Evolutionary conservation across 2,113 vertebrate genomes (phyloP), one percentile per base, ranked within the genome.

Genomic region (Falco punctatus): DNA sequence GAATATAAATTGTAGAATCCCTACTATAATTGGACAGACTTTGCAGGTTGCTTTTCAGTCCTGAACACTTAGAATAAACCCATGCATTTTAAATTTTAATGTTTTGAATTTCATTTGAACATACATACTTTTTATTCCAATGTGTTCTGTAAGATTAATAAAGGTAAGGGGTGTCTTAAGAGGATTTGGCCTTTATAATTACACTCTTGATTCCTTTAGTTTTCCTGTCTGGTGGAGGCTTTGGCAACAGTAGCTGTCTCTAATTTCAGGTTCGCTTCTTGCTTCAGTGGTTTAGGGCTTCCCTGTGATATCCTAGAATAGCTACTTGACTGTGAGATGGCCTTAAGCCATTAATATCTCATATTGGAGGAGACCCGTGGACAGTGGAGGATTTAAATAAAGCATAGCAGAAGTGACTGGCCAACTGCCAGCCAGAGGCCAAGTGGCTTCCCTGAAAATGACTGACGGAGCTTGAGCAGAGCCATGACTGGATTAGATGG

Each of bases 361-460:
- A 33, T 71, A 79, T 49, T 94, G 83, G 88, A 91, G 83, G 92
- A 89, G 94, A 84, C 92, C 70, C 3, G 3, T 90, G 81, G 81
- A 72, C 81, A 95, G 92, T 57, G 75, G 28, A 84, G 92, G 92
- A 62, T 94, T 96, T 95, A 96, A 95, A 94, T 94, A 90, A 92
- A 94, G 92, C 81, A 35, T 57, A 75, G 86, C 88, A 91, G 88
- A 86, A 92, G 81, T 79, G 52, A 62, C 70, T 92, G 94, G 94
- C 92, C 67, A 40, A 11, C 33, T 91, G 96, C 94, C 95, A 95
- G 86, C 77, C 66, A 79, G 52, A 74, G 88, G 66, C 67, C 92
- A 89, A 96, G 86, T 88, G 81, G 81, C 82, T 96, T 97, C 96
- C 86, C 96, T 93, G 90, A 64, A 88, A 88, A 94, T 96, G 96